A percentile compares a stretch with the other conserved stretches of the same genome.
Evolutionary conservation across 2,113 vertebrate genomes (phyloP).

Genomic region (Crotophaga sulcirostris): DNA sequence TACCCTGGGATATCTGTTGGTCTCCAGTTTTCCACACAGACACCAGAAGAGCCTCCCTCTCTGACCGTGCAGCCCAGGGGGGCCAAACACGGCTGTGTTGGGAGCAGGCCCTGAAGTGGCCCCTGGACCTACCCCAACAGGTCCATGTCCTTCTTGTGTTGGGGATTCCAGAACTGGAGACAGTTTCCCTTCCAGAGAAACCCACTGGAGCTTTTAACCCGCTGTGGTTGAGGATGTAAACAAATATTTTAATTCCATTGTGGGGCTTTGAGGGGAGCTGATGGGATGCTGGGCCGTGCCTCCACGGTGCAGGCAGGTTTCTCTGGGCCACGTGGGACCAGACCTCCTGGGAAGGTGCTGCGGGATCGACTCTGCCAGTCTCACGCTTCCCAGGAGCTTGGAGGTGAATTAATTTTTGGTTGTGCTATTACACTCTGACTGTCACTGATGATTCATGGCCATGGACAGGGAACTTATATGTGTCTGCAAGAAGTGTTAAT

Average conservation of each 20-base stretch:
- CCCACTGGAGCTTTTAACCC: background rate
- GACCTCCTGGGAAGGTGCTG: background rate
- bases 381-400: background rate
- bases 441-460: background rate
- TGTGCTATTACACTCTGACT: accelerated
- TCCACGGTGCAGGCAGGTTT: background rate
- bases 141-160: too few relatives aligned
- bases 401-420: background rate
- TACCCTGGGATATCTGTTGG: too few relatives aligned
- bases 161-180: too few relatives aligned
- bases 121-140: too few relatives aligned
- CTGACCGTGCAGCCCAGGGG: too few relatives aligned
- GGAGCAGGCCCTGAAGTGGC: too few relatives aligned
- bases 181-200: background rate
- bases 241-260: accelerated
- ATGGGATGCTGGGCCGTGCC: background rate
- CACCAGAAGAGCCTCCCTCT: too few relatives aligned
- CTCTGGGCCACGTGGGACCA: accelerated
- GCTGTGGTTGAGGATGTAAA: background rate
- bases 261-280: background rate
- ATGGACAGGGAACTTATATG: background rate
- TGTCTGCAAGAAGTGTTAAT: background rate
- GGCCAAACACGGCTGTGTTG: too few relatives aligned
- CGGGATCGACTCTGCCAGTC: accelerated
- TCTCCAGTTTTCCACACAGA: too few relatives aligned